These are phyloP conservation scores for Caenorhabditis remanei DNA, from an alignment of 1,140 invertebrate genomes.

Conservation along the genomic window DNA sequence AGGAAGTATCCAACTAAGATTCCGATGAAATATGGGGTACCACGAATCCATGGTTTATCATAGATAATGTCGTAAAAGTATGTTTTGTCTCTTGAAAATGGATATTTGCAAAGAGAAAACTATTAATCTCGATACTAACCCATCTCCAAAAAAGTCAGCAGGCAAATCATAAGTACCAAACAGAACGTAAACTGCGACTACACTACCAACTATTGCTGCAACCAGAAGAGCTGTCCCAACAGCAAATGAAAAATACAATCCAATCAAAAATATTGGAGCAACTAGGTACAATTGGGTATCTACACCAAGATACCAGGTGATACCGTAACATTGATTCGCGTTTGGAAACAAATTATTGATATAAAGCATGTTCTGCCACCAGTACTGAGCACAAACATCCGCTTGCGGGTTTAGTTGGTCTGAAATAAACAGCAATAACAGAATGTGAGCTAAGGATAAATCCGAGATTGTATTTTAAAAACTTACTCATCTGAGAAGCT, in stretches of 20 bases:
- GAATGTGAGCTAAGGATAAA: neutral
- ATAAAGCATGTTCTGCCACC: slow-evolving; percentile 60
- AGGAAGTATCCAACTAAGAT: slow-evolving; percentile 41
- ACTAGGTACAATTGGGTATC: slow-evolving; percentile 22
- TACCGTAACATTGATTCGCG: slow-evolving; percentile 18
- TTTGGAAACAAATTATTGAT: slow-evolving; percentile 44
- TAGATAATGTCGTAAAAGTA: slow-evolving; percentile 45
- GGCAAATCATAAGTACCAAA: slow-evolving; percentile 34
- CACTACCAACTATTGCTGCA: neutral
- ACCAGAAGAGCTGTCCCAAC: neutral
- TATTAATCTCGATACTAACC: neutral
- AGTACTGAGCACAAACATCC: slow-evolving; percentile 40
- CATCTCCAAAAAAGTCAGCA: slow-evolving; percentile 28
- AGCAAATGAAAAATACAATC: neutral
- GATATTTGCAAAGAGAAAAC: neutral
- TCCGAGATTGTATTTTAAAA: neutral
- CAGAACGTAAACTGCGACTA: slow-evolving; percentile 20
- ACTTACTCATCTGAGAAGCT: slow-evolving; percentile 22
- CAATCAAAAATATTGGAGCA: neutral
- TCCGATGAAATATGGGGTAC: slow-evolving; percentile 46
- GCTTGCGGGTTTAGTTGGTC: slow-evolving; percentile 4
- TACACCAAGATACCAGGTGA: slow-evolving; percentile 17
- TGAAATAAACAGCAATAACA: slow-evolving; percentile 66
- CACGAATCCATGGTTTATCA: slow-evolving; percentile 52
- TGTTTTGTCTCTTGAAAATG: slow-evolving; percentile 18